Evolutionary conservation across 2,888 invertebrate genomes (phyloP).

Genomic region (Cremastinae sp.): DNA sequence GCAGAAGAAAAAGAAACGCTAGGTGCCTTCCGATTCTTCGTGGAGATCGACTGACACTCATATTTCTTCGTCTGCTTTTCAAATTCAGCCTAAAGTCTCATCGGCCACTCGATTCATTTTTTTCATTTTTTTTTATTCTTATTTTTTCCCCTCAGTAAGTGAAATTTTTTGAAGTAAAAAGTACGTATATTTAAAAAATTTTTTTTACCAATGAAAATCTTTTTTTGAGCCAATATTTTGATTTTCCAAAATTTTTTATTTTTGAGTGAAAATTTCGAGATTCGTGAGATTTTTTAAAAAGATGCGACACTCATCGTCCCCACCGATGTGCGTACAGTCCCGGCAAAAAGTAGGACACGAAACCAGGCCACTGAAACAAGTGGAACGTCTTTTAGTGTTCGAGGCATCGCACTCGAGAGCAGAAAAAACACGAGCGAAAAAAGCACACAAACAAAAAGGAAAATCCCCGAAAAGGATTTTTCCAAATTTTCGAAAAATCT

Average conservation of each 20-base stretch:
- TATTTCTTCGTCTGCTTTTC: slow-evolving; percentile 11
- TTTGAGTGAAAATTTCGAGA: background rate
- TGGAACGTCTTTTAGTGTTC: slow-evolving; percentile 77
- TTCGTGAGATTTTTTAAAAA: slow-evolving; percentile 18
- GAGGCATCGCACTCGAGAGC: slow-evolving; percentile 50
- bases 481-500: too few species aligned
- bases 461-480: too few species aligned
- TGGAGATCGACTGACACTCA: background rate
- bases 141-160: too few species aligned
- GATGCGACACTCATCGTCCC: slow-evolving; percentile 24
- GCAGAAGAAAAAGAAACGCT: slow-evolving; percentile 53
- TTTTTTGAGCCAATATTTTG: background rate
- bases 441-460: too few species aligned
- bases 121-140: too few species aligned
- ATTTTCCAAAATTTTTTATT: slow-evolving; percentile 10
- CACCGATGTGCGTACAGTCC: slow-evolving; percentile 65
- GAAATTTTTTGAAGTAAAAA: too few species aligned
- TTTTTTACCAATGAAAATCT: too few species aligned
- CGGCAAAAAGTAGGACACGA: slow-evolving; percentile 76
- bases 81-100: background rate
- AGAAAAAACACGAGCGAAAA: too few species aligned
- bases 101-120: background rate
- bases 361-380: slow-evolving; percentile 80
- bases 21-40: slow-evolving; percentile 31
- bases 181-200: too few species aligned